Conservation (phyloP, 2,113 vertebrate genomes). For the Seriola rivoliana region DNA sequence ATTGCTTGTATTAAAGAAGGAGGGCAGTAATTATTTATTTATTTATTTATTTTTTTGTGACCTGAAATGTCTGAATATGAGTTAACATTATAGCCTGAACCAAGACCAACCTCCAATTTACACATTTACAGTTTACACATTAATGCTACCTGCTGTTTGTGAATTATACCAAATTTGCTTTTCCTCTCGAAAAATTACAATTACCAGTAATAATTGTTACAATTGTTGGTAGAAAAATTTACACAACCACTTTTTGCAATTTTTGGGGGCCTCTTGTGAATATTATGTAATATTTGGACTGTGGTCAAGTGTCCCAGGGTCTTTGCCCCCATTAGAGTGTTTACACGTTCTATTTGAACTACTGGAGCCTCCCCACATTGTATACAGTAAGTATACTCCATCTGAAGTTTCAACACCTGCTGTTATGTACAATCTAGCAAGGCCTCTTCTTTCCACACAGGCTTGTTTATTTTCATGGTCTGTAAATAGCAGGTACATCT, state of each 20-base stretch:
- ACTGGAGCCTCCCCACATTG: slow-evolving; percentile 58
- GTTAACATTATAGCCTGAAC: background rate
- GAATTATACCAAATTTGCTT: background rate
- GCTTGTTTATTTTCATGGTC: slow-evolving; percentile 64
- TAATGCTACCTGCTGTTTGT: background rate
- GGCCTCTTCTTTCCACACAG: slow-evolving; percentile 52
- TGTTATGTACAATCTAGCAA: slow-evolving; percentile 49
- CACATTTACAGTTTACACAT: slow-evolving; percentile 7
- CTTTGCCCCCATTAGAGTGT: slow-evolving; percentile 73
- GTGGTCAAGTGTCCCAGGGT: slow-evolving; percentile 69
- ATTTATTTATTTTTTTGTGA: background rate
- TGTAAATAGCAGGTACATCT: slow-evolving; percentile 54
- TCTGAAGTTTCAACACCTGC: slow-evolving; percentile 76
- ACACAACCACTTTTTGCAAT: slow-evolving; percentile 41
- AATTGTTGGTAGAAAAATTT: slow-evolving; percentile 8
- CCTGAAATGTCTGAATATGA: background rate
- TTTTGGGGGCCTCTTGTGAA: slow-evolving; percentile 53
- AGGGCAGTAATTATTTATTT: no score
- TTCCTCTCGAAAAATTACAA: background rate
- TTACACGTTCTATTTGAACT: slow-evolving; percentile 72
- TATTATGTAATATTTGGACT: slow-evolving; percentile 74
- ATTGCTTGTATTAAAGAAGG: no score
- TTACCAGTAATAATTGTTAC: no score
- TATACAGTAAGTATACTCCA: slow-evolving; percentile 64
- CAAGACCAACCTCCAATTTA: background rate